Evolutionary conservation across 2,113 vertebrate genomes (phyloP).

Genomic region (Fregata magnificens): DNA sequence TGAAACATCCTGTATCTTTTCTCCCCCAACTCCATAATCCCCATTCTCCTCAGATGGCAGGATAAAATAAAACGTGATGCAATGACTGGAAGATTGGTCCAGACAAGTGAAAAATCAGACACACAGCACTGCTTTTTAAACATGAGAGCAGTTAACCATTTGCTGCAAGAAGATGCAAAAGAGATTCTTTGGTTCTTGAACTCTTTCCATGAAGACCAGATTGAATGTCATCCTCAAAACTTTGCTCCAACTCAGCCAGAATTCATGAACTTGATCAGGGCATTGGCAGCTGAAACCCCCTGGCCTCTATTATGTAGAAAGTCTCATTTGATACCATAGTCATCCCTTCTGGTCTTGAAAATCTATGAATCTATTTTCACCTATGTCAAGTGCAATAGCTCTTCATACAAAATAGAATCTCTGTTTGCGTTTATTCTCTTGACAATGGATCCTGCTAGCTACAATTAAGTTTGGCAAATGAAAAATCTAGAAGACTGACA

Average conservation of each 20-base stretch:
- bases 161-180: not conserved
- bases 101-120: not conserved
- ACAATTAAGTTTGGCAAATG: not conserved
- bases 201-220: not conserved
- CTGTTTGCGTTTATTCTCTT: not conserved
- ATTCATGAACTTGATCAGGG: not conserved
- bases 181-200: not conserved
- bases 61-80: not conserved
- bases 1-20: not conserved
- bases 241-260: not conserved
- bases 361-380: not conserved
- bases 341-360: not conserved
- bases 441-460: not conserved
- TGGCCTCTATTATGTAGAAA: not conserved
- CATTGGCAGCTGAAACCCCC: not conserved
- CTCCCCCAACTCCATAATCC: not conserved
- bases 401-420: not conserved
- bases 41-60: not conserved
- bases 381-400: not conserved
- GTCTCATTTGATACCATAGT: not conserved
- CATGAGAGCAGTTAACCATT: not conserved
- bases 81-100: not conserved
- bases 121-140: not conserved
- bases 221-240: not conserved
- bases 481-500: not conserved